Evolutionary conservation across 2,797 vertebrate species (phyloP).

Genomic region (Acanthurus tractus): DNA sequence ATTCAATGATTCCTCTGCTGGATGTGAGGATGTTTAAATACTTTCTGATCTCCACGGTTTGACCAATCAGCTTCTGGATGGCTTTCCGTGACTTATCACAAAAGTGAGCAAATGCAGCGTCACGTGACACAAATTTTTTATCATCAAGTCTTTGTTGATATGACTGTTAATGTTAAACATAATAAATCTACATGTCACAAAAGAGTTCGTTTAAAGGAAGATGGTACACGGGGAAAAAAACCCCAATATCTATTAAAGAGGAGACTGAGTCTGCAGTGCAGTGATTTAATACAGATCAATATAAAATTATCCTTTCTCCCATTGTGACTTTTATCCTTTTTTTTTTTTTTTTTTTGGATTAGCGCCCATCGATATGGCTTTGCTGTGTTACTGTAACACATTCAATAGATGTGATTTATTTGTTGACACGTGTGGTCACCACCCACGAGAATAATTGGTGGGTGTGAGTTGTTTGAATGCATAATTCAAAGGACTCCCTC

Average conservation of each 20-base stretch:
- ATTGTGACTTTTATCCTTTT: background rate
- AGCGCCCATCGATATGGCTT: background rate
- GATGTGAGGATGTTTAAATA: conserved; percentile 40
- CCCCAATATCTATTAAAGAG: background rate
- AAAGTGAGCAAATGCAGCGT: background rate
- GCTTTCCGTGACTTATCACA: background rate
- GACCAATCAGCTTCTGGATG: conserved; percentile 46
- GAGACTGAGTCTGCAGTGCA: background rate
- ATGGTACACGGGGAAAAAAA: too few species aligned
- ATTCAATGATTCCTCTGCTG: conserved; percentile 1
- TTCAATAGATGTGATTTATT: conserved; percentile 16
- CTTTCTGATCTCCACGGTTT: background rate
- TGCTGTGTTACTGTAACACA: background rate
- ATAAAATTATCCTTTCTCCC: background rate
- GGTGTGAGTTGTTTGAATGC: conserved; percentile 28
- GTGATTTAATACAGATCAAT: background rate
- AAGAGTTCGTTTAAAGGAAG: background rate
- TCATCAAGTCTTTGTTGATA: background rate
- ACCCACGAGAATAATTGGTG: conserved; percentile 32
- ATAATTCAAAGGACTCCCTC: background rate
- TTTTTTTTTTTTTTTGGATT: conserved; percentile 6
- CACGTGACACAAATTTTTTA: background rate
- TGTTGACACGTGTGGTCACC: conserved; percentile 20
- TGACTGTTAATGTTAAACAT: background rate
- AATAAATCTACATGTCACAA: background rate